A percentile compares a stretch with the other conserved stretches of the same genome.
Evolutionary conservation across 2,888 invertebrate species (phyloP).

Genomic region (Ophion obscuratus): DNA sequence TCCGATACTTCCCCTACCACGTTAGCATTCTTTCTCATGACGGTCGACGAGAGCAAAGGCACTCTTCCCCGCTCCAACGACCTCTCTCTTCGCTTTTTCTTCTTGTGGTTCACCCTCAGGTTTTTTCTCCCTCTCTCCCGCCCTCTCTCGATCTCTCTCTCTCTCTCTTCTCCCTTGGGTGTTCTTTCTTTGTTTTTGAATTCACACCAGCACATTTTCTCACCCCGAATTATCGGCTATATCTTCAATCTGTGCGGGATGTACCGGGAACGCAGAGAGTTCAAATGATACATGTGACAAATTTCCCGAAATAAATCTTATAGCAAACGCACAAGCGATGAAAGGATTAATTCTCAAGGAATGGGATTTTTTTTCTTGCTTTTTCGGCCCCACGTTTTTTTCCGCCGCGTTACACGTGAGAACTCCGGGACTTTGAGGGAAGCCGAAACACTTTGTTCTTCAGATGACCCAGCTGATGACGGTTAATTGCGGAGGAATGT

Average conservation of each 20-base stretch:
- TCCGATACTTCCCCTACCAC: slow-evolving; percentile 70
- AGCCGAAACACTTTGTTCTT: too few relatives aligned
- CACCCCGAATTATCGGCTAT: slow-evolving; percentile 23
- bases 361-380: too few relatives aligned
- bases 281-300: background rate
- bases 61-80: slow-evolving; percentile 46
- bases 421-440: too few relatives aligned
- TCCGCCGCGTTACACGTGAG: too few relatives aligned
- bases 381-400: too few relatives aligned
- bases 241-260: slow-evolving; percentile 8
- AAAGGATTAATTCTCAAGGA: too few relatives aligned
- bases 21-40: slow-evolving; percentile 70
- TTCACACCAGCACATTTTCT: slow-evolving; percentile 24
- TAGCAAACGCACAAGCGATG: too few relatives aligned
- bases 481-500: too few relatives aligned
- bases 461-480: too few relatives aligned
- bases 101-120: slow-evolving; percentile 12
- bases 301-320: background rate
- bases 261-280: background rate
- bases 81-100: slow-evolving; percentile 15
- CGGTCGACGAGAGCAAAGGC: slow-evolving; percentile 40
- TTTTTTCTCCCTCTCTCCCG: slow-evolving; percentile 12
- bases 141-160: background rate
- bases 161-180: slow-evolving; percentile 4
- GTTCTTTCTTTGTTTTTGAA: slow-evolving; percentile 38